Evolutionary conservation across 2,113 vertebrate species (phyloP).

Genomic region (Glareola pratincola): DNA sequence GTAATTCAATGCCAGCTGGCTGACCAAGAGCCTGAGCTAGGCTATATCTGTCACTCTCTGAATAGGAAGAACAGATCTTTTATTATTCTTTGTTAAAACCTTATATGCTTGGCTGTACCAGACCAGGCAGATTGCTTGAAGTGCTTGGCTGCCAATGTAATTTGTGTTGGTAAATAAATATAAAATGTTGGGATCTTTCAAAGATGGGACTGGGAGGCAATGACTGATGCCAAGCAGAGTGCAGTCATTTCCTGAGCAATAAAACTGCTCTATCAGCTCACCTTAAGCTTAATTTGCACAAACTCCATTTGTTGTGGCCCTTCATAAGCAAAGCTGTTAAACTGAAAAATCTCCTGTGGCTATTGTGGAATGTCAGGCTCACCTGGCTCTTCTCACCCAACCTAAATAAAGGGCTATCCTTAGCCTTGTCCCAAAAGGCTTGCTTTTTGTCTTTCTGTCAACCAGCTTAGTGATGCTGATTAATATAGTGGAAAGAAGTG

Average conservation of each 20-base stretch:
- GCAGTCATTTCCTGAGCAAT: slow-evolving; percentile 32
- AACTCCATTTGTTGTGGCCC: background rate
- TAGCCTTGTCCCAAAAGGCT: background rate
- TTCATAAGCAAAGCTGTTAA: slow-evolving; percentile 17
- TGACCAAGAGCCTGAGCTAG: background rate
- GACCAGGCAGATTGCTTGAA: slow-evolving; percentile 46
- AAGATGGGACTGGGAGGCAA: background rate
- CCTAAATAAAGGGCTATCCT: background rate
- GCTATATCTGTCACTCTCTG: background rate
- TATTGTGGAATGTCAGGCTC: background rate
- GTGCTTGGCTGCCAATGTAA: slow-evolving; percentile 47
- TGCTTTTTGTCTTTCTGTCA: background rate
- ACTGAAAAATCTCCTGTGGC: background rate
- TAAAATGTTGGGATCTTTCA: slow-evolving; percentile 42
- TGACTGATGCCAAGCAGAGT: background rate
- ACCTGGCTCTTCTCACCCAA: background rate
- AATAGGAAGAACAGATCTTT: slow-evolving; percentile 9
- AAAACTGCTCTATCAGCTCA: slow-evolving; percentile 21
- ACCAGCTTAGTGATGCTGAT: background rate
- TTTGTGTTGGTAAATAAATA: slow-evolving; percentile 63
- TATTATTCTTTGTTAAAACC: slow-evolving; percentile 32
- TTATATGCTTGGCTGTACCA: slow-evolving; percentile 15
- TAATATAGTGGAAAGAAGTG: background rate
- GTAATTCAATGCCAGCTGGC: slow-evolving; percentile 6
- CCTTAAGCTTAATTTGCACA: slow-evolving; percentile 37